These are phyloP conservation scores for Meteorus cinctellus DNA, from an alignment of 2,888 invertebrate species.

Conservation along the genomic window DNA sequence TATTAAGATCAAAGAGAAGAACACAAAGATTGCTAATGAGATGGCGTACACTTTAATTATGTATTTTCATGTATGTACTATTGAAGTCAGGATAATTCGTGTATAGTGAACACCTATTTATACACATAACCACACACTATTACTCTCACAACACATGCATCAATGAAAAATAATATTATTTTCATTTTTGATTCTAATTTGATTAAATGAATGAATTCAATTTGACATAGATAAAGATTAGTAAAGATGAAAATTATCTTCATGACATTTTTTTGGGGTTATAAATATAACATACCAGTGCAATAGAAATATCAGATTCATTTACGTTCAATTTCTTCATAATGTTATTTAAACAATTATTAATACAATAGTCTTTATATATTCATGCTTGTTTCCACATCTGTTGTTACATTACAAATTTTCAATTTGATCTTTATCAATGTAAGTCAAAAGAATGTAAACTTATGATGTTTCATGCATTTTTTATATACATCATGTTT, in stretches of 20 bases:
- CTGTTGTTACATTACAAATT: neutral
- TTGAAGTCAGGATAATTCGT: neutral
- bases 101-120: too few relatives aligned
- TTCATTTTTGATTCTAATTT: neutral
- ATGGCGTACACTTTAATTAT: neutral
- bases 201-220: neutral
- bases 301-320: neutral
- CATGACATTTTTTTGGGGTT: neutral
- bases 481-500: neutral
- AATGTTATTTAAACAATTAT: neutral
- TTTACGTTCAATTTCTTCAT: neutral
- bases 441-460: neutral
- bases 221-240: neutral
- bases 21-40: neutral
- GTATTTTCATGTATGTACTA: too few relatives aligned
- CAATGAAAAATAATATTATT: neutral
- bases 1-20: neutral
- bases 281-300: neutral
- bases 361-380: neutral
- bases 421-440: neutral
- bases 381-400: neutral
- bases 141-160: neutral
- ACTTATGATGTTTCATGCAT: neutral
- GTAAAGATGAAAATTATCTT: neutral
- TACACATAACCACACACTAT: too few relatives aligned